Evolutionary conservation across 1,140 invertebrate genomes (phyloP).

Genomic region (Anastatus disparis): DNA sequence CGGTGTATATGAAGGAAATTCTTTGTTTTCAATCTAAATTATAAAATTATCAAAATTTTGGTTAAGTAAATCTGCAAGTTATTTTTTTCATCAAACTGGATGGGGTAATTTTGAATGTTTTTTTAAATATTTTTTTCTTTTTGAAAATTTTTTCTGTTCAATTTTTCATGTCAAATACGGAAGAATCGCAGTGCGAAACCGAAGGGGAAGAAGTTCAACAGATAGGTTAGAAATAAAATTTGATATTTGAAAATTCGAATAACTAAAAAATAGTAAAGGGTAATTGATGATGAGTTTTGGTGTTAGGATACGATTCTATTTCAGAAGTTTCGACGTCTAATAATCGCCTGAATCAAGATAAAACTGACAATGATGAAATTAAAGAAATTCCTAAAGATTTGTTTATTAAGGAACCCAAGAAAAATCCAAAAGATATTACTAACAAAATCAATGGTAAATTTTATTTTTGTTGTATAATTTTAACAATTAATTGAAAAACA

Average conservation of each 20-base stretch:
- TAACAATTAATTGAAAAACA: not conserved
- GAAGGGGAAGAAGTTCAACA: slow-evolving; percentile 33
- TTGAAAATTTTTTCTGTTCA: too few species aligned
- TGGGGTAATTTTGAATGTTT: not conserved
- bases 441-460: slow-evolving; percentile 7
- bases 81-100: not conserved
- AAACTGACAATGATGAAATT: not conserved
- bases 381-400: slow-evolving; percentile 2
- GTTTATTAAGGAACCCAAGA: not conserved
- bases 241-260: too few species aligned
- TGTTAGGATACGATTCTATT: slow-evolving; percentile 2
- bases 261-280: too few species aligned
- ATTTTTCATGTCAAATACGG: slow-evolving; percentile 48
- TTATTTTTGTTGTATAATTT: not conserved
- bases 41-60: not conserved
- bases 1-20: not conserved
- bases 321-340: not conserved
- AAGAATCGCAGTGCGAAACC: slow-evolving; percentile 32
- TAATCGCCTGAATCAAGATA: not conserved
- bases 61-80: slow-evolving; percentile 22
- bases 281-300: not conserved
- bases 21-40: not conserved
- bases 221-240: slow-evolving; percentile 45
- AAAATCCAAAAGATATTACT: not conserved
- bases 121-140: too few species aligned